Base-by-base conservation (phyloP, 2,797 vertebrate genomes). In the Bryconaethiops microstoma region DNA sequence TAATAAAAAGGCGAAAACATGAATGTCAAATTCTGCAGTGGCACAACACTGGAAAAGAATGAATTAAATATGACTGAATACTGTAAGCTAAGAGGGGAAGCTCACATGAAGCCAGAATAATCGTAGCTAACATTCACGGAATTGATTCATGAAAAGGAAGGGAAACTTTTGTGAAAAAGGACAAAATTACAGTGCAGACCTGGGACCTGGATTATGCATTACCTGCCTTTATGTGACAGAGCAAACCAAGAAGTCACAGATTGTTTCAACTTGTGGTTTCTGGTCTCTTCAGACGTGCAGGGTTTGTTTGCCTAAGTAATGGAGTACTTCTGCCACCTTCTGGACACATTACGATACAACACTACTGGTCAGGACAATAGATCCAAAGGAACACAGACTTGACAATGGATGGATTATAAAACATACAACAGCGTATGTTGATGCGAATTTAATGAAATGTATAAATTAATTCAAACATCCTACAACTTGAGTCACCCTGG, bases 311-410 rank as follows among this genome's bases (percentile, higher is more conserved):
- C 2, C 29, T 73, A 0, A 83, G 81, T 5, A 74, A 77, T 86
- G 87, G 87, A 83, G 86, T 86, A 75, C 86, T 91, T 90, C 83
- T 90, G 84, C 93, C 93, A 88, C 89, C 89, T 78, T 90, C 83
- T 93, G 94, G 91, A 70, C 40, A 79, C 21, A 79, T 63, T 19
- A 55, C 57, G 52, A 5, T n/a, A 69, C n/a, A 76, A 23, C 67
- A 70, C 12, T 5, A 7, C 13, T 25, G 42, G 40, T 14, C n/a
- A 23, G 42, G 21, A 69, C 42, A 50, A 69, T 2, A 25, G n/a
- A 42, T 67, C 64, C 12, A 5, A 2, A 2, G 1, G 17, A 48
- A 12, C 1, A 13, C 5, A 2, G 19, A 12, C n/a, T 21, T 68
- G 40, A 42, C 35, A 67, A 67, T 7, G 7, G 25, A 40, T 65